Evolutionary conservation across 2,113 vertebrate species (phyloP), one percentile per base, ranked within the genome.

Genomic region (Syngnathus scovelli): DNA sequence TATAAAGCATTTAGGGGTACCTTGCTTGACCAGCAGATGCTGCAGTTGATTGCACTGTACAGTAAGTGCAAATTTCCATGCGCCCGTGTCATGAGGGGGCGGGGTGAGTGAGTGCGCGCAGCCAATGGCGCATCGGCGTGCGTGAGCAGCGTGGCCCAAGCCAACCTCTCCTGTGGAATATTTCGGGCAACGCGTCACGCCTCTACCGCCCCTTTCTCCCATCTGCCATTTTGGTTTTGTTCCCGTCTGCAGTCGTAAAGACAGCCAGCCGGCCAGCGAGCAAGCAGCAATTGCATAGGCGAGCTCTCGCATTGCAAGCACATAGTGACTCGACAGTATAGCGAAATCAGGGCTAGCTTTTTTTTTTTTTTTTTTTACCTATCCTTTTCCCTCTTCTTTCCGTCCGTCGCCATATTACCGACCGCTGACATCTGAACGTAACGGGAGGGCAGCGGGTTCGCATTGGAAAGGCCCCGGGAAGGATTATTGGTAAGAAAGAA

Each of bases 211-310:
- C 81, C 85, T 87, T 85, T 90, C 82, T 78, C 67, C 76, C 62
- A 83, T 80, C 90, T 92, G 92, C 92, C 92, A 93, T 93, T 92
- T 93, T 93, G 92, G 91, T 93, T 93, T 93, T 92, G 92, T 93
- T 92, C 91, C 89, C 84, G 87, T 89, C 83, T 84, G 83, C 88
- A 86, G 90, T 87, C 85, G 71, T 82, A 76, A 88, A 89, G 83
- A 83, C 87, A 82, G 84, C 80, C 86, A 46, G 83, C 83, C 87
- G 83, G 84, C 80, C 86, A 46, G 44, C 13, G 12, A 39, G 39
- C 67, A 84, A 61, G 36, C 19, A 43, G 85, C 87, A 81, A 82
- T 74, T 75, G 81, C 79, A 87, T 56, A 76, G 79, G 70, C 78
- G 74, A 82, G 82, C 75, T 77, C 6, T 71, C 78, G 44, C 43